Base-by-base conservation (phyloP, 1,140 invertebrate species). In the Pogonomyrmex californicus region DNA sequence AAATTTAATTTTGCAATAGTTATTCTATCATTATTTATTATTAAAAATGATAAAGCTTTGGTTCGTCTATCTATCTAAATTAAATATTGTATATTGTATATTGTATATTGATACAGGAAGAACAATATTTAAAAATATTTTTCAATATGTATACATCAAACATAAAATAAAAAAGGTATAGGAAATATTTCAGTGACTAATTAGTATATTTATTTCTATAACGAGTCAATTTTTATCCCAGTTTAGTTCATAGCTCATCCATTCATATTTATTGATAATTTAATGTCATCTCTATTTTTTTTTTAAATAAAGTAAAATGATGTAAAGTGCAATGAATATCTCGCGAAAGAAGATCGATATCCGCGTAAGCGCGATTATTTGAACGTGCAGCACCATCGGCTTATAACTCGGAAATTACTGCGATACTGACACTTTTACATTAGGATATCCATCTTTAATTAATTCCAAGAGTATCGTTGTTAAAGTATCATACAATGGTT, bases 401-500 rank as follows among this genome's bases (percentile, higher is more conserved):
- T 71, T 23, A 36, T 54, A 54, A 38, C n/a, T 41, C 9, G n/a
- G 63, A 44, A 66, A 56, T 38, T 73, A 49, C n/a, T 41, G 51
- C 4, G 51, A 36, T n/a, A 71, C 4, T 71, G 68, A 38, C 17
- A 54, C 54, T 70, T 49, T 51, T 0, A 17, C n/a, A n/a, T 36
- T n/a, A 12, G 4, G 5, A 38, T 73, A 44, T 66, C 38, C 38
- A n/a, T 23, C 51, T 38, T 1, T 23, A 73, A 56, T 58, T 75
- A 75, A 75, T 58, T 75, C 12, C 23, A 58, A 30, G 3, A 60
- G 36, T 7, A 41, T n/a, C 17, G 0, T 17, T 44, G n/a, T 82
- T 82, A 71, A 56, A 75, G 33, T 73, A 12, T 73, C n/a, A 4
- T 30, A 44, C 54, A 41, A 58, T 44, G 51, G n/a, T 44, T 41